Evolutionary conservation across 2,797 vertebrate species (phyloP), one percentile per base, ranked within the genome.

Genomic region (Alectoris magna): DNA sequence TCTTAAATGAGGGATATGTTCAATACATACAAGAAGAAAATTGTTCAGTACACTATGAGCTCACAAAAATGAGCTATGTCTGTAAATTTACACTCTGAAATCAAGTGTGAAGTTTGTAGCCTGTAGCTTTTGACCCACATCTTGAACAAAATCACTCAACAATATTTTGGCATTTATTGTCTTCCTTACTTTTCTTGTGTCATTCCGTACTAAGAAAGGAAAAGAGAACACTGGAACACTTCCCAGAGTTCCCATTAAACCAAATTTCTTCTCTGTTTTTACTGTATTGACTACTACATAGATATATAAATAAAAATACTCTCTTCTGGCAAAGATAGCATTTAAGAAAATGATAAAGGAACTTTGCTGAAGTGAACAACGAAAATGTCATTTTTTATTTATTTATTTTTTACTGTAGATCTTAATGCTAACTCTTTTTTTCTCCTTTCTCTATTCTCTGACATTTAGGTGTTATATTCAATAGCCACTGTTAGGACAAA

Each of bases 361-460:
- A 22, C 5, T 68, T 76, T 64, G 15, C 41, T 87, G 10, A 84
- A 87, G 53, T 71, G 49, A 87, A 49, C 79, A 34, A 86, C 62
- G 31, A 87, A 88, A 93, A 77, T 64, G 24, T 70, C 34, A 14
- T 77, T 87, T 88, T 60, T 88, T 34, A 34, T 34, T 34, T 56
- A 68, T 38, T 14, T 77, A 84, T 88, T 59, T 88, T 56, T 74
- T 15, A 91, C 34, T 82, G 48, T 62, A 71, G 58, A 75, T 82
- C 82, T 90, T 84, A 90, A 55, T 79, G 36, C 41, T 87, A 88
- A 73, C 90, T 95, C 84, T 81, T 84, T 94, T 13, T 63, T 95
- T 75, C 14, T 59, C 43, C 24, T 77, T 75, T 84, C 36, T 84
- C 62, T 71, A 9, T 88, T 93, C 80, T 87, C 70, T 95, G 80